phyloP scores from a whole-genome alignment of 2,113 vertebrate species.

The Colistium nudipinnis region DNA sequence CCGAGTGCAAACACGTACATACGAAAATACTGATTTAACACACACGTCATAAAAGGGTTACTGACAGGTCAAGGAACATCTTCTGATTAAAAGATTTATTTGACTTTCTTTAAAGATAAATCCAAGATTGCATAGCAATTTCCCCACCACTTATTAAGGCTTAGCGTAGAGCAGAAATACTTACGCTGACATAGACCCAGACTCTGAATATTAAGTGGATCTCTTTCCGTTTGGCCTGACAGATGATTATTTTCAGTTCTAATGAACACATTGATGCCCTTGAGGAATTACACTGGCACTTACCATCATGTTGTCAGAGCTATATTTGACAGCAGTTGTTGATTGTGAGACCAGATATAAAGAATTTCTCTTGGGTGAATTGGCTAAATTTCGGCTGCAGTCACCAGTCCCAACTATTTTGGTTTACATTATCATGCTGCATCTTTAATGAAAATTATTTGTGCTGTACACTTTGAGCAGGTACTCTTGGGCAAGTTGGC shows the following conservation, averaged over 20 bases:
- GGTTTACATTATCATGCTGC: no score
- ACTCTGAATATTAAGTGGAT: background rate
- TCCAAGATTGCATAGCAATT: no score
- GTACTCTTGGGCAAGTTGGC: no score
- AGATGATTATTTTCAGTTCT: background rate
- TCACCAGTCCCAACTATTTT: no score
- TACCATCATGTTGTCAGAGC: no score
- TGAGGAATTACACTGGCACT: background rate
- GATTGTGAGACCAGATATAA: no score
- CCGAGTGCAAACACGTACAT: no score
- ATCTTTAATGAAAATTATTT: no score
- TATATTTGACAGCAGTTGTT: no score
- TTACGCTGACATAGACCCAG: background rate
- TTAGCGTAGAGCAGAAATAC: background rate
- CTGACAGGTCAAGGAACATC: background rate
- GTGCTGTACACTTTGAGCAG: no score
- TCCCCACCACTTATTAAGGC: background rate
- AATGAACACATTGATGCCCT: background rate
- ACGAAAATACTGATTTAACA: background rate
- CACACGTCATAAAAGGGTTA: slow-evolving; percentile 11
- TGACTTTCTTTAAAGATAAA: slow-evolving; percentile 24
- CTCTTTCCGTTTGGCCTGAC: slow-evolving; percentile 1
- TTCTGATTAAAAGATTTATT: slow-evolving; percentile 9
- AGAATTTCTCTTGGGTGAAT: no score
- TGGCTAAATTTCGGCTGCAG: no score